These are phyloP conservation scores for Caenorhabditis japonica DNA, from an alignment of 2,888 invertebrate species.

Conservation along the genomic window DNA sequence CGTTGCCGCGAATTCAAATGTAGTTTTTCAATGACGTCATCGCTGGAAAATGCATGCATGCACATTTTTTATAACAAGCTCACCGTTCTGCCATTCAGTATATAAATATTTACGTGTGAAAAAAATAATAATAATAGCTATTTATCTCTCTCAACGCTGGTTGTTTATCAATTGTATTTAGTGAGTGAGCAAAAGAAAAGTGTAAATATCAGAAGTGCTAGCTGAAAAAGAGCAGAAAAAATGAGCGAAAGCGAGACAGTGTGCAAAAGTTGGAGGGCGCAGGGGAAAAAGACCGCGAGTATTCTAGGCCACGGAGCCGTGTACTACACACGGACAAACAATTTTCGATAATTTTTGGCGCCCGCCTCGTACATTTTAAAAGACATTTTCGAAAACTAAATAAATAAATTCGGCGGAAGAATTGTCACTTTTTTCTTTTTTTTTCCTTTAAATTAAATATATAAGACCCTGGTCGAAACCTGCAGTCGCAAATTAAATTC, in stretches of 20 bases:
- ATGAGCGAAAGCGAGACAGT: constrained; percentile 13
- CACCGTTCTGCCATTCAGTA: constrained; percentile 35
- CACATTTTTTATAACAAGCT: neutral
- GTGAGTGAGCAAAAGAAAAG: too few species aligned
- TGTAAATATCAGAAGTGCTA: constrained; percentile 22
- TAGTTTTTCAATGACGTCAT: neutral
- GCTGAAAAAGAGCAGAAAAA: constrained; percentile 26
- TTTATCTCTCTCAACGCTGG: too few species aligned
- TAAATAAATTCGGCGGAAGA: too few species aligned
- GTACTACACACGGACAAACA: constrained; percentile 26
- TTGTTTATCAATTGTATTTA: too few species aligned
- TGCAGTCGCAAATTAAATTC: too few species aligned
- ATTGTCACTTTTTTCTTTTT: too few species aligned
- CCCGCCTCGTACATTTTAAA: neutral
- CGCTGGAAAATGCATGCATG: neutral
- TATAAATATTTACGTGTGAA: too few species aligned
- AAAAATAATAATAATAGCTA: too few species aligned
- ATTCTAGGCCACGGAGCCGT: too few species aligned
- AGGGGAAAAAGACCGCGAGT: too few species aligned
- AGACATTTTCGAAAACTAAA: too few species aligned
- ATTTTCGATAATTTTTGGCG: neutral
- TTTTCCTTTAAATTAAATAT: neutral
- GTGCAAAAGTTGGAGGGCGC: constrained; percentile 5
- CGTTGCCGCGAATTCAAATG: constrained; percentile 21
- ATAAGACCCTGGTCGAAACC: too few species aligned